phyloP scores from a whole-genome alignment of 64 coral and sea anemone genomes.

The Stylophora pistillata region DNA sequence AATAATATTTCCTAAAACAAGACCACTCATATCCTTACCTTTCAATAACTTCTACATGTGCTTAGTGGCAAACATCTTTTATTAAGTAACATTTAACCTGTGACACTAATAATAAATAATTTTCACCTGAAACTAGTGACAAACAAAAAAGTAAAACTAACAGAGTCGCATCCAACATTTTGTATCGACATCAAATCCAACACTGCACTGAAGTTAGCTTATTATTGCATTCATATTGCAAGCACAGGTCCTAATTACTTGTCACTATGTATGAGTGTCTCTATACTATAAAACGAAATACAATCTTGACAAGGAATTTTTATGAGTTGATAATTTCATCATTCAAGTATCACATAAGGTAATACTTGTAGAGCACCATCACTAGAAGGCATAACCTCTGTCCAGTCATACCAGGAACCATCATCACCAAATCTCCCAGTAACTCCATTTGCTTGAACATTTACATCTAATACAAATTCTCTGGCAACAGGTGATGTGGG shows the following conservation, averaged over 20 bases:
- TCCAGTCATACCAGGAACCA: constrained; percentile 92
- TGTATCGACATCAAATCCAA: too few species aligned
- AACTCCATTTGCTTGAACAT: constrained; percentile 83
- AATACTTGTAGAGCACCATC: constrained; percentile 81
- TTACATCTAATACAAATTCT: constrained; percentile 75
- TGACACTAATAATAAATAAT: too few species aligned
- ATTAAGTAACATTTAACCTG: too few species aligned
- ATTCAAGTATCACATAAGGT: constrained; percentile 97
- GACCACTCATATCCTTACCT: too few species aligned
- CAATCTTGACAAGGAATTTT: background rate
- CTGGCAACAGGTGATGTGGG: constrained; percentile 5
- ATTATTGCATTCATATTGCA: background rate
- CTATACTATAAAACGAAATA: background rate
- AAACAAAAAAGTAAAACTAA: too few species aligned
- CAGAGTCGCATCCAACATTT: too few species aligned
- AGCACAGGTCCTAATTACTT: background rate
- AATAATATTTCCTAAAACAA: too few species aligned
- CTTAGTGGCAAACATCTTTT: too few species aligned
- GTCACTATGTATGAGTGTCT: background rate
- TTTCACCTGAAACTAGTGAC: too few species aligned
- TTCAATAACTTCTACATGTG: too few species aligned
- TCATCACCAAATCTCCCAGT: constrained; percentile 85
- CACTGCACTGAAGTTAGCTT: too few species aligned
- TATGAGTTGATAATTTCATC: constrained; percentile 36
- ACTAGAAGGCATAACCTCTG: constrained; percentile 74